Evolutionary conservation across 1,140 invertebrate genomes (phyloP).

Genomic region (Drosophila albomicans): DNA sequence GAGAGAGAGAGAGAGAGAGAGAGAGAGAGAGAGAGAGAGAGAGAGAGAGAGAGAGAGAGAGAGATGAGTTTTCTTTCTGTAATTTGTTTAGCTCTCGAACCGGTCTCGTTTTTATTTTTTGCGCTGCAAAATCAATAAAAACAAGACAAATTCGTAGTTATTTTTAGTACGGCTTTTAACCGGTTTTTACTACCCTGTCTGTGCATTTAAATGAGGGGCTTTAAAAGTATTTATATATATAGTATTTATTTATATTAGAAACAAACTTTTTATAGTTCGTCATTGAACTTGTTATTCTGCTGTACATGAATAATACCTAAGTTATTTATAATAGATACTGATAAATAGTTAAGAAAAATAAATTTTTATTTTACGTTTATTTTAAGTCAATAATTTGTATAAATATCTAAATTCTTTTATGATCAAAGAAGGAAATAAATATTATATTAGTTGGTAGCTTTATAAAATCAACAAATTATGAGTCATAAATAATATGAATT

Average conservation of each 20-base stretch:
- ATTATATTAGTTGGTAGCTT: too few species aligned
- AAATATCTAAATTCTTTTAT: too few species aligned
- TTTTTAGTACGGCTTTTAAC: constrained; percentile 65
- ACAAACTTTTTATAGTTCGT: too few species aligned
- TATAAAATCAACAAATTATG: neutral
- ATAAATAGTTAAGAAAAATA: too few species aligned
- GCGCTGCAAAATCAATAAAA: constrained; percentile 21
- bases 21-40: neutral
- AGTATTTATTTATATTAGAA: too few species aligned
- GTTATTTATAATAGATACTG: too few species aligned
- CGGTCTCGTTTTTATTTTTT: constrained; percentile 39
- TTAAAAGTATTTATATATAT: neutral
- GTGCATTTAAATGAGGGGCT: neutral
- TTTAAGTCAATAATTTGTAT: too few species aligned
- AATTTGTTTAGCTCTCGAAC: constrained; percentile 21
- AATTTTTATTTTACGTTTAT: too few species aligned
- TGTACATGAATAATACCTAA: too few species aligned
- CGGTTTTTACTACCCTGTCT: constrained; percentile 51
- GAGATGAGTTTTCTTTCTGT: neutral
- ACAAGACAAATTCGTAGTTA: constrained; percentile 34
- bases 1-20: neutral
- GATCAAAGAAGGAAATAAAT: too few species aligned
- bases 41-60: neutral
- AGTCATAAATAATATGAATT: too few species aligned
- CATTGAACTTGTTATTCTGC: too few species aligned